phyloP scores from a whole-genome alignment of 2,888 invertebrate species.

The Matsumyia berberina region DNA sequence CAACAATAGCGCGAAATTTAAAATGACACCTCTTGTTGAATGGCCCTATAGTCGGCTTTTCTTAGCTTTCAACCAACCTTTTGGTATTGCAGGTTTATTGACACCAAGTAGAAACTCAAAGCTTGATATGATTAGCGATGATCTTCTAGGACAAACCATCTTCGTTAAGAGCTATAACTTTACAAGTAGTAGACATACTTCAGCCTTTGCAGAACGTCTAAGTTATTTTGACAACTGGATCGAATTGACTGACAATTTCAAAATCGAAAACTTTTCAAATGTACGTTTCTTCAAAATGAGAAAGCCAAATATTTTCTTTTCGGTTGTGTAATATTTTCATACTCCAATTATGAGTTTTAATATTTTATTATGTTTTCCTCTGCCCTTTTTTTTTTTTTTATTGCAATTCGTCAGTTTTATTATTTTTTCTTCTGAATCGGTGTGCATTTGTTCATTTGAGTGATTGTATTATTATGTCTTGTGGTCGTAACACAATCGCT shows the following conservation, averaged over 20 bases:
- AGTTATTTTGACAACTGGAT: too few relatives aligned
- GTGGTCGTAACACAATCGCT: conserved; percentile 48
- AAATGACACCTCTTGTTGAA: too few relatives aligned
- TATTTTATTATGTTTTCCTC: conserved; percentile 4
- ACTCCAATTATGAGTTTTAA: conserved; percentile 34
- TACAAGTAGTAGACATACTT: too few relatives aligned
- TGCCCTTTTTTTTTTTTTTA: background rate
- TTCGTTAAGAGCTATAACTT: too few relatives aligned
- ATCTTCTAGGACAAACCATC: too few relatives aligned
- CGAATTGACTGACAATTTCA: background rate
- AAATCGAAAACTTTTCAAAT: background rate
- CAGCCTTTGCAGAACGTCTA: too few relatives aligned
- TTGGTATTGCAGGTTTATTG: too few relatives aligned
- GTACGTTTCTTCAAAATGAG: background rate
- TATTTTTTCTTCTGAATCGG: conserved; percentile 20
- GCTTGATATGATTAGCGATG: too few relatives aligned
- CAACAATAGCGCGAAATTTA: too few relatives aligned
- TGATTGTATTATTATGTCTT: conserved; percentile 49
- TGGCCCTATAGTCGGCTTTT: too few relatives aligned
- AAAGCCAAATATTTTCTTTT: conserved; percentile 12
- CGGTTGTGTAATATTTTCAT: conserved; percentile 29
- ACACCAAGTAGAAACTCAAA: too few relatives aligned
- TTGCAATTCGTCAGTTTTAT: conserved; percentile 42
- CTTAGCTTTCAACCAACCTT: too few relatives aligned
- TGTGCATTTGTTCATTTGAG: conserved; percentile 46